phyloP scores from a whole-genome alignment of 1,140 invertebrate genomes.

The Nephotettix cincticeps region DNA sequence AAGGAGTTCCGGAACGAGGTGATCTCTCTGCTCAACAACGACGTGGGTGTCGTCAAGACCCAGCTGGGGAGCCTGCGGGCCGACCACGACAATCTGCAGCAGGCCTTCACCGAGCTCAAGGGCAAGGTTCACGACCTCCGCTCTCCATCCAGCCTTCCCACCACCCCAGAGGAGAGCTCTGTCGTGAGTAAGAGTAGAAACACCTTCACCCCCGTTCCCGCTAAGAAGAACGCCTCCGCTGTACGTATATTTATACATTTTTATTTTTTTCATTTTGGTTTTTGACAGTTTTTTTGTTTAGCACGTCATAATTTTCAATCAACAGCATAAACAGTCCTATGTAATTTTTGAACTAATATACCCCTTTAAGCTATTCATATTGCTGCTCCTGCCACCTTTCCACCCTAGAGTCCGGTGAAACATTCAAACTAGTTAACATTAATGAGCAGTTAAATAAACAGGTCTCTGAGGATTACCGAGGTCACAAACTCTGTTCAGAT shows the following conservation, averaged over 20 bases:
- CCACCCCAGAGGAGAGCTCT: slow-evolving; percentile 10
- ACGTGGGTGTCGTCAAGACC: not conserved
- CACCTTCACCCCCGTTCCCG: not conserved
- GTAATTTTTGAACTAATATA: no score
- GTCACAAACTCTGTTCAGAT: no score
- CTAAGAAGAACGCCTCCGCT: not conserved
- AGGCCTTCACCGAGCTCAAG: not conserved
- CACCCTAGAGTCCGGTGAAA: no score
- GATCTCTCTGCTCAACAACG: not conserved
- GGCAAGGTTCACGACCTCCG: not conserved
- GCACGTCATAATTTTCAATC: no score
- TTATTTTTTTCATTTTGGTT: not conserved
- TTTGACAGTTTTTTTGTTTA: not conserved
- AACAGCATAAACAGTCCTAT: no score
- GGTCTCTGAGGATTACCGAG: no score
- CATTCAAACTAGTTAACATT: no score
- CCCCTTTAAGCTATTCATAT: no score
- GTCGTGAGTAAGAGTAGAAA: slow-evolving; percentile 18
- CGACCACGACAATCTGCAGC: slow-evolving; percentile 4
- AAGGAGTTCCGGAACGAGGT: not conserved
- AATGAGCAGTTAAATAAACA: no score
- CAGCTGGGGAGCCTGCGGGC: not conserved
- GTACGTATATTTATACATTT: slow-evolving; percentile 8
- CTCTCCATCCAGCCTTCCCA: not conserved
- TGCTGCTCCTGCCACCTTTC: no score